Conservation (phyloP, 2,888 invertebrate genomes). For the Scaptomyza parva region DNA sequence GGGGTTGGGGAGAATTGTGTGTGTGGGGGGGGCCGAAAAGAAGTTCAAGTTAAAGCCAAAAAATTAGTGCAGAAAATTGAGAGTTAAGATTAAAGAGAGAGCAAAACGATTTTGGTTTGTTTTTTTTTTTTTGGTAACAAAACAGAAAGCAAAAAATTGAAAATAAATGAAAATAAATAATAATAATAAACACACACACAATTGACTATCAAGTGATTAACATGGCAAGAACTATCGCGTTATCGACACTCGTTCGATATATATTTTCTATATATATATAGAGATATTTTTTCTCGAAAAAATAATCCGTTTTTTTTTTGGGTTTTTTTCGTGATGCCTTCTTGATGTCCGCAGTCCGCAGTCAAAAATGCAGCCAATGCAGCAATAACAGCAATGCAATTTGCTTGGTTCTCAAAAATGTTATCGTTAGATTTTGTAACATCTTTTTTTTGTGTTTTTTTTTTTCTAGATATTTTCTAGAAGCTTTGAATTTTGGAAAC, state of each 20-base stretch:
- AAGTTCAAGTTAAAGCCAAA: slow-evolving; percentile 21
- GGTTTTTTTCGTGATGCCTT: slow-evolving; percentile 11
- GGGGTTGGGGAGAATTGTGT: too few species aligned
- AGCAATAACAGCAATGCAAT: slow-evolving; percentile 58
- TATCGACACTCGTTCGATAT: slow-evolving; percentile 22
- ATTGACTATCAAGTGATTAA: slow-evolving; percentile 48
- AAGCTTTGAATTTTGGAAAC: slow-evolving; percentile 36
- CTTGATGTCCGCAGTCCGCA: too few species aligned
- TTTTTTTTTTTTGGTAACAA: slow-evolving; percentile 7
- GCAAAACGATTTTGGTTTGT: neutral
- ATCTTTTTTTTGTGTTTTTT: slow-evolving; percentile 35
- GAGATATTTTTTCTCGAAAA: too few species aligned
- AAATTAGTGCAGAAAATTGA: slow-evolving; percentile 17
- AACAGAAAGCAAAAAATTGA: slow-evolving; percentile 14
- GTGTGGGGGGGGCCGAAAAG: slow-evolving; percentile 44
- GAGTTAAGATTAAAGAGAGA: too few species aligned
- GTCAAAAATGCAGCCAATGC: slow-evolving; percentile 58
- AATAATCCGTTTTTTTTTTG: neutral
- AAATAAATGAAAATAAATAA: slow-evolving; percentile 19
- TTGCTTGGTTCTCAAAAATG: slow-evolving; percentile 55
- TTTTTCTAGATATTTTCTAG: slow-evolving; percentile 14
- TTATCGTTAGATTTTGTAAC: slow-evolving; percentile 45
- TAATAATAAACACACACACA: slow-evolving; percentile 46
- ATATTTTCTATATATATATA: neutral
- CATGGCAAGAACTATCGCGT: slow-evolving; percentile 40